phyloP scores from a whole-genome alignment of 2,113 vertebrate genomes.

The Rhineura floridana region DNA sequence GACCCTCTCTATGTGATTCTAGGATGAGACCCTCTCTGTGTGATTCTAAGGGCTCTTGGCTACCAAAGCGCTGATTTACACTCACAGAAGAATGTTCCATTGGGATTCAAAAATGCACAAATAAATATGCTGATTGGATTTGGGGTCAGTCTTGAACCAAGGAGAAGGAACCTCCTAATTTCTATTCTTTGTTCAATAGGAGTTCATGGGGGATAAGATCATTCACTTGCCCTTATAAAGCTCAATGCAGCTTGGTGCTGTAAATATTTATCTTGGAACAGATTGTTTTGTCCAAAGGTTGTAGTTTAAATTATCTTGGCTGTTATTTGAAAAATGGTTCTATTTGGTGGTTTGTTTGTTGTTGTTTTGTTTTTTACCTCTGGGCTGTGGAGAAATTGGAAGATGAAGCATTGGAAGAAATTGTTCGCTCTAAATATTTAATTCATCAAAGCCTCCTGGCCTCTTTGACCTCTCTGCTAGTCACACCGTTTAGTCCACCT shows the following conservation, averaged over 20 bases:
- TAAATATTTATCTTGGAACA: slow-evolving; percentile 32
- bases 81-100: background rate
- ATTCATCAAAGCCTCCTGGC: slow-evolving; percentile 7
- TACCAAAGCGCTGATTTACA: background rate
- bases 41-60: background rate
- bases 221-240: slow-evolving; percentile 27
- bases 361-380: slow-evolving; percentile 5
- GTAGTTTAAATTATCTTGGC: slow-evolving; percentile 8
- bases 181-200: background rate
- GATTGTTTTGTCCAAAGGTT: slow-evolving; percentile 2
- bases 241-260: background rate
- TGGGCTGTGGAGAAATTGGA: slow-evolving; percentile 13
- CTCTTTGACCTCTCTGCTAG: background rate
- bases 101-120: background rate
- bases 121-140: background rate
- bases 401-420: background rate
- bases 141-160: background rate
- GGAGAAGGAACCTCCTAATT: background rate
- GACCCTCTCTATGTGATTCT: too few relatives aligned
- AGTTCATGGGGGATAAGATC: background rate
- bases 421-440: slow-evolving; percentile 12
- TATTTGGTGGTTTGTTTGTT: background rate
- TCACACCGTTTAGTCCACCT: background rate
- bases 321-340: slow-evolving; percentile 23
- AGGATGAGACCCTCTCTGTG: too few relatives aligned